These are phyloP conservation scores for Pararge aegeria DNA, from an alignment of 1,140 invertebrate genomes.

Conservation along the genomic window DNA sequence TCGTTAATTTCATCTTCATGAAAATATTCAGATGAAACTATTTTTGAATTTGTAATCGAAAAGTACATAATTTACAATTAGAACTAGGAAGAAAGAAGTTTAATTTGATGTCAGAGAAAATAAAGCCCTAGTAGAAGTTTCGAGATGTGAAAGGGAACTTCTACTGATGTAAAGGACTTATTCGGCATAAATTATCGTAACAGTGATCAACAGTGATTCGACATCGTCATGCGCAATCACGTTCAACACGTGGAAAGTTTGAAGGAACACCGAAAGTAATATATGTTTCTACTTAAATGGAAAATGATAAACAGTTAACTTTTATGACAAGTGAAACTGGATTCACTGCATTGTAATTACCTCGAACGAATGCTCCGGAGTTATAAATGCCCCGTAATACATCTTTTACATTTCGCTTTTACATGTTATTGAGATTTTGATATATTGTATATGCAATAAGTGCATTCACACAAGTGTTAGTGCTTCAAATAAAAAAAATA, in stretches of 20 bases:
- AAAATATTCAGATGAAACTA: too few species aligned
- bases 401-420: slow-evolving; percentile 27
- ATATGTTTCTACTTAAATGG: slow-evolving; percentile 16
- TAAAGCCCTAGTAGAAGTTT: too few species aligned
- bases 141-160: too few species aligned
- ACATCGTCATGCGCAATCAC: slow-evolving; percentile 57
- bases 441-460: neutral
- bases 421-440: slow-evolving; percentile 5
- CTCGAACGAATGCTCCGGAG: slow-evolving; percentile 10
- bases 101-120: too few species aligned
- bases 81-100: too few species aligned
- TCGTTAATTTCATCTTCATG: too few species aligned
- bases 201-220: slow-evolving; percentile 35
- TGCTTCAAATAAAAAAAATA: too few species aligned
- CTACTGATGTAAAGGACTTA: too few species aligned
- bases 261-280: slow-evolving; percentile 14
- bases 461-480: too few species aligned
- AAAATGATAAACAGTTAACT: slow-evolving; percentile 29
- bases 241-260: slow-evolving; percentile 25
- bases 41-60: too few species aligned
- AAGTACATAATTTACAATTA: too few species aligned
- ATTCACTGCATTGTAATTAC: slow-evolving; percentile 30
- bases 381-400: slow-evolving; percentile 22
- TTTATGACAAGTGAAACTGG: slow-evolving; percentile 32
- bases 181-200: too few species aligned